phyloP scores from a whole-genome alignment of 2,797 vertebrate genomes.

The Dipus sagitta region DNA sequence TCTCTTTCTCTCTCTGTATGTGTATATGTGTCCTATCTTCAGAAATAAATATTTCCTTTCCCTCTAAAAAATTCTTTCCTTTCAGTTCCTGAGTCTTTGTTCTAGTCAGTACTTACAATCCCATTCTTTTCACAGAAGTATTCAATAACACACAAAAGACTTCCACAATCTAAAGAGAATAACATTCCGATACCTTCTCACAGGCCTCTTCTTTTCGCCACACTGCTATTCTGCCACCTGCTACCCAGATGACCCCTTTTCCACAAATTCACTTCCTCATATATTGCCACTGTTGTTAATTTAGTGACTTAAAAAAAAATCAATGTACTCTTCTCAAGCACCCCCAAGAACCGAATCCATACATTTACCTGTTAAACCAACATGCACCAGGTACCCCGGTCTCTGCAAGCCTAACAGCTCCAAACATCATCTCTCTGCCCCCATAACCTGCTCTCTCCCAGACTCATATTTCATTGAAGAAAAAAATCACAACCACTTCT shows the following conservation, averaged over 20 bases:
- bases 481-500: neutral
- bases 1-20: too few relatives aligned
- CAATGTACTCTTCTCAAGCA: neutral
- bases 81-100: neutral
- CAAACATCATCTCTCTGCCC: neutral
- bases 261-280: neutral
- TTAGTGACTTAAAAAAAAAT: conserved; percentile 15
- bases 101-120: neutral
- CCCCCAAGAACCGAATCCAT: neutral
- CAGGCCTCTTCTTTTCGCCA: neutral
- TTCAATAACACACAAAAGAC: too few relatives aligned
- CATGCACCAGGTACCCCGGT: neutral
- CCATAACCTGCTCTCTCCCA: neutral
- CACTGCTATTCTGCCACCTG: neutral
- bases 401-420: neutral
- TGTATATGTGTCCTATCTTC: neutral
- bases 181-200: neutral
- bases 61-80: conserved; percentile 6
- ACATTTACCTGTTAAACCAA: neutral
- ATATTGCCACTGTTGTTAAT: neutral
- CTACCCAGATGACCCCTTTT: neutral
- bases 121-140: too few relatives aligned
- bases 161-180: too few relatives aligned
- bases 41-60: neutral
- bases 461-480: neutral